Evolutionary conservation across 37 sponge, comb jelly and placozoan genomes (phyloP), one percentile per base, ranked within the genome.

Genomic region (Diacarnus erythraeanus): DNA sequence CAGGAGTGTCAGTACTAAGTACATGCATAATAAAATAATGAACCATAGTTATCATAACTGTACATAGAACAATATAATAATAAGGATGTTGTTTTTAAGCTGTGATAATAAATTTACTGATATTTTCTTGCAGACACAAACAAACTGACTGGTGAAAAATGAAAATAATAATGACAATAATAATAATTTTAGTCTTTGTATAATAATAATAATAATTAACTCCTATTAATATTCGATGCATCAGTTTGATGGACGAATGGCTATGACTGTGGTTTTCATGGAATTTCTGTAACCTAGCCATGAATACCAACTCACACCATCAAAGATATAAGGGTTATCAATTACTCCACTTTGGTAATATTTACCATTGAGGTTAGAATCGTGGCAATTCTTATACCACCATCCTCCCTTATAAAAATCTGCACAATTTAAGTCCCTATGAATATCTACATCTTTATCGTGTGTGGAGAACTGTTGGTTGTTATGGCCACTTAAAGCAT

Each of bases 371-470:
- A 85, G 79, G 39, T 85, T 85, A 8, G 85, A 77, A 9, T 78
- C 73, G 33, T 63, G 38, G 51, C 85, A 85, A 23, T 59, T 65
- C 22, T 72, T 77, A 38, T 78, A 85, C 85, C 85, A 85, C 85
- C 85, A 85, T 3, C 83, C 83, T 5, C 75, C 74, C 37, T 74
- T 47, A 37, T 31, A 43, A 0, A 35, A 4, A 20, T 54, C 26
- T 22, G 88, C 88, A 88, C 88, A 88, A 63, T 81, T 43, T 1
- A 31, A 42, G 0, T 6, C 37, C 9, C 8, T 38, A 22, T 57
- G 9, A 17, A n/a, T 38, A 69, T 89, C 90, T 63, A 80, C 79
- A 35, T 89, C 90, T 26, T 30, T 51, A 37, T 89, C 85, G 17
- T 68, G 23, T 57, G 90, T 80, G 42, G 90, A 76, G 65, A 89